A percentile compares a stretch with the other conserved stretches of the same genome.
Evolutionary conservation across 2,888 invertebrate species (phyloP).

Genomic region (Seira musarum): DNA sequence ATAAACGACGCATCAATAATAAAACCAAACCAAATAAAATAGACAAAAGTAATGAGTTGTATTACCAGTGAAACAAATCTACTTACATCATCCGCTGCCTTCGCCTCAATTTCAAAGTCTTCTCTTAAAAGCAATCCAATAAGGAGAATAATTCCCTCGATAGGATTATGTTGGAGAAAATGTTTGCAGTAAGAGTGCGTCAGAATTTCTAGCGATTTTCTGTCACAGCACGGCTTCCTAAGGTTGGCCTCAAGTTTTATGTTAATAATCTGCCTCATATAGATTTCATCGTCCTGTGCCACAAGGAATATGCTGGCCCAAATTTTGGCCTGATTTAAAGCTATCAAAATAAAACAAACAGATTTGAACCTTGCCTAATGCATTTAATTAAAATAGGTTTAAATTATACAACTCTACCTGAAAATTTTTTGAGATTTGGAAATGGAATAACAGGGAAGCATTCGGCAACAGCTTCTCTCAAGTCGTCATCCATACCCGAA

Average conservation of each 20-base stretch:
- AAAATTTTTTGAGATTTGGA: slow-evolving; percentile 29
- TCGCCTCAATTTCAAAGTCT: slow-evolving; percentile 62
- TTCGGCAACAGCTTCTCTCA: slow-evolving; percentile 60
- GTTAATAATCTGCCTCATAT: slow-evolving; percentile 53
- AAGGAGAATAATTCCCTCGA: slow-evolving; percentile 62
- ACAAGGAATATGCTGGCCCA: slow-evolving; percentile 61
- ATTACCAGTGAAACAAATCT: slow-evolving; percentile 20
- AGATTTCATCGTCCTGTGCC: slow-evolving; percentile 65
- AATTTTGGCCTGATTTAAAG: slow-evolving; percentile 53
- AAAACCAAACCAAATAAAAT: slow-evolving; percentile 20
- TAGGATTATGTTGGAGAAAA: slow-evolving; percentile 28
- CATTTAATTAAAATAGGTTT: slow-evolving; percentile 1
- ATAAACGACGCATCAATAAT: slow-evolving; percentile 19
- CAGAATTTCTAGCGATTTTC: slow-evolving; percentile 62
- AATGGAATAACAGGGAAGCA: slow-evolving; percentile 54
- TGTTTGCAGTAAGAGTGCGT: slow-evolving; percentile 41
- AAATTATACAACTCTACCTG: no score
- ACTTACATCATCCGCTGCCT: slow-evolving; percentile 65
- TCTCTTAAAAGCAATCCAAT: slow-evolving; percentile 64
- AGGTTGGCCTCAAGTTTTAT: slow-evolving; percentile 25
- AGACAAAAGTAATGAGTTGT: background rate
- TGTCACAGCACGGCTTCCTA: slow-evolving; percentile 58
- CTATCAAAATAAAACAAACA: slow-evolving; percentile 36
- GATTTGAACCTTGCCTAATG: background rate
- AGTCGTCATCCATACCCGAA: slow-evolving; percentile 62